Evolutionary conservation across 2,113 vertebrate genomes (phyloP).

Genomic region (Xyliphius kryptos): DNA sequence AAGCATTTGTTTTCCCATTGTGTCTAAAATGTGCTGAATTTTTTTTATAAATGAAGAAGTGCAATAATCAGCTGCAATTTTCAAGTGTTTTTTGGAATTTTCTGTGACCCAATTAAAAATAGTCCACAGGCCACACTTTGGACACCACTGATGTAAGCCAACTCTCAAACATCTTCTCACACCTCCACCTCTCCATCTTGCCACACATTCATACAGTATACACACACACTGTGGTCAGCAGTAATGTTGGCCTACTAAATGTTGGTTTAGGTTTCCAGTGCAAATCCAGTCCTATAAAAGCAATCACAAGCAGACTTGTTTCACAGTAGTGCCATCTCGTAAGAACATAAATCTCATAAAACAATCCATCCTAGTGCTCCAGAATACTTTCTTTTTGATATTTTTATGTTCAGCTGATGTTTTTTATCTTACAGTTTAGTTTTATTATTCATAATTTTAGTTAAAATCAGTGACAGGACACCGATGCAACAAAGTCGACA

Average conservation of each 20-base stretch:
- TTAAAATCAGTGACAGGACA: slow-evolving; percentile 26
- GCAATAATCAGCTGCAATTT: too few relatives aligned
- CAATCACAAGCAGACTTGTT: slow-evolving; percentile 33
- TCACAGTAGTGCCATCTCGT: slow-evolving; percentile 40
- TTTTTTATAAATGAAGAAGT: too few relatives aligned
- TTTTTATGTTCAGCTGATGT: slow-evolving; percentile 32
- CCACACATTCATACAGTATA: slow-evolving; percentile 22
- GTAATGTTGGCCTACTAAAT: slow-evolving; percentile 35
- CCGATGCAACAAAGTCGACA: slow-evolving; percentile 18
- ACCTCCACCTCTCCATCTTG: slow-evolving; percentile 6
- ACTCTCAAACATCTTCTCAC: too few relatives aligned
- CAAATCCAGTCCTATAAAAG: slow-evolving; percentile 41
- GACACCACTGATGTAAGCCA: too few relatives aligned
- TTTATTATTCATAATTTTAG: slow-evolving; percentile 32
- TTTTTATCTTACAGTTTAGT: slow-evolving; percentile 35
- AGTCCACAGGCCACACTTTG: too few relatives aligned
- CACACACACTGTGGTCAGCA: slow-evolving; percentile 39
- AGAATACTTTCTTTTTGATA: slow-evolving; percentile 32
- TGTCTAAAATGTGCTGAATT: too few relatives aligned
- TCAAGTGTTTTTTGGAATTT: too few relatives aligned
- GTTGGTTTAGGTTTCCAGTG: slow-evolving; percentile 41
- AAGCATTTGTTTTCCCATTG: too few relatives aligned
- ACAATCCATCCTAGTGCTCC: slow-evolving; percentile 17
- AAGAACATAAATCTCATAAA: slow-evolving; percentile 41
- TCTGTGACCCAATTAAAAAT: too few relatives aligned